Percentiles rank a stretch among this genome's conserved stretches.
phyloP scores from a whole-genome alignment of 1,140 invertebrate genomes.

The Wiebesia pumilae region DNA sequence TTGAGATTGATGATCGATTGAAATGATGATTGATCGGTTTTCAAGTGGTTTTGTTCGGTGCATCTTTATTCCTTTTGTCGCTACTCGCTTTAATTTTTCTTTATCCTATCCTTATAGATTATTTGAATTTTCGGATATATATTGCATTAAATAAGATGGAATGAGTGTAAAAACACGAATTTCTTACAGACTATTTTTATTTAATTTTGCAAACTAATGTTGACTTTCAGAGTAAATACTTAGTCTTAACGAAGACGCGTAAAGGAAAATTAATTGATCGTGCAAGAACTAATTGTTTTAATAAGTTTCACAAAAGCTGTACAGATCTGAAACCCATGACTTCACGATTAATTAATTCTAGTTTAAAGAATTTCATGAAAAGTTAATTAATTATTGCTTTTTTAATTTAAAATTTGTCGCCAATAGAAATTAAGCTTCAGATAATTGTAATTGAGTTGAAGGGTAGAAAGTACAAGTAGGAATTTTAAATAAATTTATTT shows the following conservation, averaged over 20 bases:
- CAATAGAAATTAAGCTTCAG: background rate
- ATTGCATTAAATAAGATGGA: background rate
- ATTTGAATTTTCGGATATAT: background rate
- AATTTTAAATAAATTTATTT: too few species aligned
- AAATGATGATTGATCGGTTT: constrained; percentile 20
- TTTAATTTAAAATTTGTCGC: background rate
- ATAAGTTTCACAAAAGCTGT: constrained; percentile 4
- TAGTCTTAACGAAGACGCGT: background rate
- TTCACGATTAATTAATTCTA: constrained; percentile 33
- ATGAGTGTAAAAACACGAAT: background rate
- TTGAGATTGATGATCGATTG: background rate
- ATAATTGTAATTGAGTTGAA: background rate
- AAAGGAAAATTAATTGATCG: constrained; percentile 29
- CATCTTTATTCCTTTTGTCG: background rate
- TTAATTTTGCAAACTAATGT: background rate
- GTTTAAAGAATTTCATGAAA: background rate
- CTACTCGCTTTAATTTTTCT: background rate
- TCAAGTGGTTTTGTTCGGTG: background rate
- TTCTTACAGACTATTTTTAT: background rate
- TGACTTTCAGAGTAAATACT: background rate
- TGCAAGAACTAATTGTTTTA: constrained; percentile 24
- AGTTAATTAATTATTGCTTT: constrained; percentile 25
- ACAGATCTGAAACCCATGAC: background rate
- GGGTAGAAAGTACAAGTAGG: too few species aligned
- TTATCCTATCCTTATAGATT: background rate